Evolutionary conservation across 2,888 invertebrate species (phyloP).

Genomic region (Onthophagus sagittarius): DNA sequence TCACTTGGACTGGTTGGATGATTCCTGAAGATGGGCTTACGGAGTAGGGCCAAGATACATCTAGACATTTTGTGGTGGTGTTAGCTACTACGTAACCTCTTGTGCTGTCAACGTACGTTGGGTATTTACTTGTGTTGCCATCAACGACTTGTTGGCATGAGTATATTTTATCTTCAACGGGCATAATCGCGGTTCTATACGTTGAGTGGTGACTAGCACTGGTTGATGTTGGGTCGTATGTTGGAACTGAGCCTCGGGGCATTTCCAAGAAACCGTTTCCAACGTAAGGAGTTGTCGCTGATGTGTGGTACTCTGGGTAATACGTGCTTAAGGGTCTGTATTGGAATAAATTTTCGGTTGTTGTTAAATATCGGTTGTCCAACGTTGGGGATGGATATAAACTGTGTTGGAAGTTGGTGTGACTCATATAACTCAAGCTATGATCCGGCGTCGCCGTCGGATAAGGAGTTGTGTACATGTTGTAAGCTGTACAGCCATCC

Average conservation of each 20-base stretch:
- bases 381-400: conserved; percentile 55
- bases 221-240: conserved; percentile 54
- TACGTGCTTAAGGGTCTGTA: conserved; percentile 84
- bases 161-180: conserved; percentile 59
- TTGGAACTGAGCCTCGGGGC: conserved; percentile 59
- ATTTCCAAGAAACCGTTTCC: conserved; percentile 83
- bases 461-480: conserved; percentile 77
- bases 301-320: conserved; percentile 72
- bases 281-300: conserved; percentile 62
- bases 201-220: conserved; percentile 48
- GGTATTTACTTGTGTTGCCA: conserved; percentile 56
- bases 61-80: conserved; percentile 45
- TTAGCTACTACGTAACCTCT: conserved; percentile 55
- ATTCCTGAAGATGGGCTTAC: conserved; percentile 51
- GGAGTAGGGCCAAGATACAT: conserved; percentile 51
- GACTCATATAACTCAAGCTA: conserved; percentile 63
- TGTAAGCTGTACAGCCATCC: conserved; percentile 68
- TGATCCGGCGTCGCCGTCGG: conserved; percentile 64
- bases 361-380: conserved; percentile 62
- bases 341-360: conserved; percentile 85
- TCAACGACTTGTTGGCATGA: conserved; percentile 58
- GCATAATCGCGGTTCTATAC: conserved; percentile 44
- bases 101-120: conserved; percentile 56
- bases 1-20: conserved; percentile 49
- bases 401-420: conserved; percentile 64